Percentiles rank a stretch among this genome's conserved stretches.
Conservation (phyloP, 2,888 invertebrate species). For the Thecocarcelia acutangulata region DNA sequence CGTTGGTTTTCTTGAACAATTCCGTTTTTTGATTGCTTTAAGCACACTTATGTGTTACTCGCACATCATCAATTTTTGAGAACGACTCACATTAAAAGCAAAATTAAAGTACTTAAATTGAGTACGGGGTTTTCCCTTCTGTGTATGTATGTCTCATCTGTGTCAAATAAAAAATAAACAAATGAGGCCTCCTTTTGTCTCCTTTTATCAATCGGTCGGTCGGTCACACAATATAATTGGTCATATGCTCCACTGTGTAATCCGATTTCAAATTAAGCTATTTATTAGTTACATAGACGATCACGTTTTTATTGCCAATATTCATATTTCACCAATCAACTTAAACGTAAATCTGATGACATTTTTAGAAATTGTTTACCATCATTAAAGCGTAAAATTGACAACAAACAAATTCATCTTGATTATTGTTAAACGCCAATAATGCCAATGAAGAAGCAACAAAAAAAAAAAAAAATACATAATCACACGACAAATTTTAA, state of each 20-base stretch:
- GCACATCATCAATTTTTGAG: no score
- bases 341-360: constrained; percentile 61
- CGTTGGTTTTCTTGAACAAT: no score
- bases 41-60: no score
- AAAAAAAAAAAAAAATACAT: constrained; percentile 5
- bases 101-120: no score
- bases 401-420: constrained; percentile 77
- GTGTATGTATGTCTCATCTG: no score
- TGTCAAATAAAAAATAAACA: no score
- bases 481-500: constrained; percentile 62
- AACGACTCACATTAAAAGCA: no score
- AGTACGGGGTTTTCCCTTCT: no score
- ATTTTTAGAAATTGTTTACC: constrained; percentile 72
- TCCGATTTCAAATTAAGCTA: constrained; percentile 11
- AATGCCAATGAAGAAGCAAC: constrained; percentile 40
- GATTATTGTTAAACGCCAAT: constrained; percentile 74
- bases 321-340: constrained; percentile 50
- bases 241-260: background rate
- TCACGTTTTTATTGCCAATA: constrained; percentile 52
- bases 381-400: constrained; percentile 76
- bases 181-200: no score
- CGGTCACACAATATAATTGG: background rate
- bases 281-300: constrained; percentile 12
- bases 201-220: background rate
- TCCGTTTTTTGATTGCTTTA: no score